Percentiles rank a stretch among this genome's conserved stretches.
phyloP scores from a whole-genome alignment of 1,140 invertebrate genomes.

The Seison nebaliae region DNA sequence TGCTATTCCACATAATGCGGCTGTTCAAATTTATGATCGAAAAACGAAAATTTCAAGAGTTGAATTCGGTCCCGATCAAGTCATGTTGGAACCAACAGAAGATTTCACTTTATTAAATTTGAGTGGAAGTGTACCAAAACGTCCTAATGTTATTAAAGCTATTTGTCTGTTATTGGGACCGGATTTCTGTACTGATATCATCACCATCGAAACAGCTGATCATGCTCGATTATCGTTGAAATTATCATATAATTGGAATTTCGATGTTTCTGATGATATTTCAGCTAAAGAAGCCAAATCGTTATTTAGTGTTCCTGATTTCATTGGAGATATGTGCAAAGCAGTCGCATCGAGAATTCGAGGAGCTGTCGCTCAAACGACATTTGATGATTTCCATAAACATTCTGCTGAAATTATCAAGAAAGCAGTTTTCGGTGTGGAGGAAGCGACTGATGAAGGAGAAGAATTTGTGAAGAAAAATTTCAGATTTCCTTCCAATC shows the following conservation, averaged over 20 bases:
- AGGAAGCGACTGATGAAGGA: constrained; percentile 25
- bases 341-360: constrained; percentile 32
- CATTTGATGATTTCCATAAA: constrained; percentile 29
- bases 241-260: constrained; percentile 32
- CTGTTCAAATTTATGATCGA: constrained; percentile 34
- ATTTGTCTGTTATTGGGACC: constrained; percentile 32
- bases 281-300: constrained; percentile 20
- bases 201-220: constrained; percentile 32
- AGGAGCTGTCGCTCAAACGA: constrained; percentile 30
- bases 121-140: constrained; percentile 32
- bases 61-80: constrained; percentile 32
- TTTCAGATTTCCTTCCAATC: constrained; percentile 31
- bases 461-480: constrained; percentile 24
- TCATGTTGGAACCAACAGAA: constrained; percentile 34
- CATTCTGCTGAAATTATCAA: constrained; percentile 33
- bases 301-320: constrained; percentile 33
- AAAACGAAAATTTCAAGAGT: constrained; percentile 32
- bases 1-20: constrained; percentile 33
- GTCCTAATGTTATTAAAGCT: constrained; percentile 30
- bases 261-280: constrained; percentile 5
- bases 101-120: constrained; percentile 32
- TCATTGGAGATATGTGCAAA: constrained; percentile 33
- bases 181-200: constrained; percentile 33
- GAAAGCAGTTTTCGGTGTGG: constrained; percentile 31
- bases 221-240: constrained; percentile 32